A percentile compares a stretch with the other conserved stretches of the same genome.
phyloP scores from a whole-genome alignment of 1,140 invertebrate genomes.

The Drosophila pruinosa region DNA sequence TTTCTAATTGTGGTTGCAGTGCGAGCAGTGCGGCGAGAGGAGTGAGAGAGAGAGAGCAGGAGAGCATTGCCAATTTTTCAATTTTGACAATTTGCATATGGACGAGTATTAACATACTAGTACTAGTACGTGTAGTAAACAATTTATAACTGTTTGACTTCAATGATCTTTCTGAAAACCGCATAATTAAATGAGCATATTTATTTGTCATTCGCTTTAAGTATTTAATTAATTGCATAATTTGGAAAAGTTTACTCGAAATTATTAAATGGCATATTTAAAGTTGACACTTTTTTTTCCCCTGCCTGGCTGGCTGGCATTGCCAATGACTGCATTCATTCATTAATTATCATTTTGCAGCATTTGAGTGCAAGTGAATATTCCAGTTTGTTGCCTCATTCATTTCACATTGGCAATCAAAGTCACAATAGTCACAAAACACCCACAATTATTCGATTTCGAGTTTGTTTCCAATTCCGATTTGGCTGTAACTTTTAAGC shows the following conservation, averaged over 20 bases:
- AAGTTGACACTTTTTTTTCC: constrained; percentile 8
- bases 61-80: not conserved
- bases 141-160: not conserved
- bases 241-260: not conserved
- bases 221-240: constrained; percentile 13
- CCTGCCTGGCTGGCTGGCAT: not conserved
- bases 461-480: not conserved
- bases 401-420: constrained; percentile 1
- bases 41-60: no score
- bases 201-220: constrained; percentile 3
- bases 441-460: constrained; percentile 15
- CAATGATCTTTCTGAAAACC: constrained; percentile 5
- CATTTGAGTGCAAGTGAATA: not conserved
- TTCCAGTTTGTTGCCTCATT: constrained; percentile 14
- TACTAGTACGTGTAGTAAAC: no score
- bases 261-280: not conserved
- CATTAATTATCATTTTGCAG: constrained; percentile 20
- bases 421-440: constrained; percentile 15
- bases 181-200: constrained; percentile 15
- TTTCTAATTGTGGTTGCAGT: constrained; percentile 12
- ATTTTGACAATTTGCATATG: constrained; percentile 12
- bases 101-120: no score
- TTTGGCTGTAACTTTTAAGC: constrained; percentile 4
- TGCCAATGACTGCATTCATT: constrained; percentile 20
- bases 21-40: no score